Conservation (phyloP, 2,113 vertebrate genomes). For the Macroglossus sobrinus region DNA sequence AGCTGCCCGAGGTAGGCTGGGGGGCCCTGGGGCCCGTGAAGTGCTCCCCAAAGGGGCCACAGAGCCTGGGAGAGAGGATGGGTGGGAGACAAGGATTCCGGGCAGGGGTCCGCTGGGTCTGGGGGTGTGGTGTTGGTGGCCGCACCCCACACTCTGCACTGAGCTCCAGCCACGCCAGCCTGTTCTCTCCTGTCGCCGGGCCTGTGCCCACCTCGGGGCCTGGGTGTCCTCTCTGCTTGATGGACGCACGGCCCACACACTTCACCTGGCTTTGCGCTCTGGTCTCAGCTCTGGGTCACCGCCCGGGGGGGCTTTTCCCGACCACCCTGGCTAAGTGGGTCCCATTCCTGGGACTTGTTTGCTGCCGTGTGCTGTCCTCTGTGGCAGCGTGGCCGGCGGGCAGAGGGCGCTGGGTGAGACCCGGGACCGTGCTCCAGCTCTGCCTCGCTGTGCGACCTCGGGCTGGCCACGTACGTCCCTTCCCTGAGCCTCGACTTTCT, state of each 20-base stretch:
- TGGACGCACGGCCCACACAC: neutral
- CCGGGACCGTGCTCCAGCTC: neutral
- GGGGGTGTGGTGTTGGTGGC: too few species aligned
- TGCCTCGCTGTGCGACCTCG: neutral
- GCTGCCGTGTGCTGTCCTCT: neutral
- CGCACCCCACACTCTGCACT: accelerated
- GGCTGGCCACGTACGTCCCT: neutral
- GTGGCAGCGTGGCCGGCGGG: neutral
- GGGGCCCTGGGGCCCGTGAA: neutral
- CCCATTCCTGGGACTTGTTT: neutral
- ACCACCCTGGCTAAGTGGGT: neutral
- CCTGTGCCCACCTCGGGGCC: neutral
- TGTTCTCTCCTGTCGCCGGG: neutral
- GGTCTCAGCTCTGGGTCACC: accelerated
- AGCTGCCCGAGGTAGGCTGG: accelerated
- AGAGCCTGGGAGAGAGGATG: neutral
- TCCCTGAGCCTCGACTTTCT: neutral
- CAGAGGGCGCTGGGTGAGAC: neutral
- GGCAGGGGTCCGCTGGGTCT: neutral
- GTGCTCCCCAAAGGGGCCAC: neutral
- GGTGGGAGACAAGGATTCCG: neutral
- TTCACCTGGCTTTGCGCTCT: accelerated
- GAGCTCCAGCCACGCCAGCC: neutral
- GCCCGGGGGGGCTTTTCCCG: neutral
- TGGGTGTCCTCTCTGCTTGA: neutral